A percentile compares a stretch with the other conserved stretches of the same genome.
phyloP scores from a whole-genome alignment of 1,140 invertebrate species.

The Micrasema longulum region DNA sequence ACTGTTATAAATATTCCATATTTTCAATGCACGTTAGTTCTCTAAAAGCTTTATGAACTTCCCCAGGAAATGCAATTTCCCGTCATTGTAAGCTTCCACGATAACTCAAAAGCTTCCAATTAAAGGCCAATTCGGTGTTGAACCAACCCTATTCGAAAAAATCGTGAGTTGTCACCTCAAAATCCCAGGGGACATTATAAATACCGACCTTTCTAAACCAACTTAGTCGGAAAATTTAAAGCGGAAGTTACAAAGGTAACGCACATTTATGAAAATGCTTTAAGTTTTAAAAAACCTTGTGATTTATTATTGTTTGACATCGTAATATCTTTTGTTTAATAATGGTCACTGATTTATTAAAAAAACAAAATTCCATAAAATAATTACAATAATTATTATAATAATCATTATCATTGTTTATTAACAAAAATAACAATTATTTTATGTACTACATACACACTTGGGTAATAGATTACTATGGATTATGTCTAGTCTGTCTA shows the following conservation, averaged over 20 bases:
- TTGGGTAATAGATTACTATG: too few species aligned
- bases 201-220: conserved; percentile 2
- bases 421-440: too few species aligned
- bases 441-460: too few species aligned
- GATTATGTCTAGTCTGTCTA: too few species aligned
- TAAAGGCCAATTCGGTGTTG: conserved; percentile 26
- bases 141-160: conserved; percentile 8
- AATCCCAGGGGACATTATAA: background rate
- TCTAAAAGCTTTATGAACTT: conserved; percentile 31
- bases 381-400: too few species aligned
- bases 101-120: conserved; percentile 36
- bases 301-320: conserved; percentile 29
- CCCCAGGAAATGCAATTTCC: conserved; percentile 37
- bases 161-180: conserved; percentile 7
- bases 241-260: background rate
- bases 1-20: conserved; percentile 6
- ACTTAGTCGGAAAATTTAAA: conserved; percentile 23
- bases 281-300: conserved; percentile 16
- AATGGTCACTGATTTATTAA: too few species aligned
- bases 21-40: conserved; percentile 25
- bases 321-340: too few species aligned
- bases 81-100: conserved; percentile 29
- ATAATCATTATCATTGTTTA: too few species aligned
- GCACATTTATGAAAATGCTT: conserved; percentile 25
- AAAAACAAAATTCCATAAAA: too few species aligned